Evolutionary conservation across 2,797 vertebrate genomes (phyloP), one percentile per base, ranked within the genome.

Genomic region (Parauchenoglanis punctatus): DNA sequence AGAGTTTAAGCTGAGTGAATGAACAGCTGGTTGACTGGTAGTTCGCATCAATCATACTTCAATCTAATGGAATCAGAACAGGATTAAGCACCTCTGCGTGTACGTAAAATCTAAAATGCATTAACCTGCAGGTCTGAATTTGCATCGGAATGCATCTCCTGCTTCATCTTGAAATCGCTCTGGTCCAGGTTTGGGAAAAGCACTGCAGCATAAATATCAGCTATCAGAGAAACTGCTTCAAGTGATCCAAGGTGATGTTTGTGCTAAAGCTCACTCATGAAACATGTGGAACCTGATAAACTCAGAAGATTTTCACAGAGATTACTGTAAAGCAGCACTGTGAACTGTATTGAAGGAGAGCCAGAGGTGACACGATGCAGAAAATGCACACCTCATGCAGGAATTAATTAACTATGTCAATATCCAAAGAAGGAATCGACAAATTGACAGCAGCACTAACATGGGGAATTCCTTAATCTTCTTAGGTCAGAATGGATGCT

Each of bases 41-140:
- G 77, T 85, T 78, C 49, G 40, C 80, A 83, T 91, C 87, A 91
- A 86, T 91, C 88, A 89, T 75, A 54, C 86, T 25, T 23, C 75
- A 88, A 68, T 85, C 63, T 85, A 84, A 89, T 84, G 61, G 46
- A 73, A 87, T 87, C 54, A 67, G 59, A 75, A 61, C 23, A 35
- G 82, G 68, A 73, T 78, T 81, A 85, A n/a, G 28, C 49, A 40
- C 72, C 58, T 86, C 44, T 80, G 15, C 35, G 1, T 54, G 75
- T 81, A 15, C 13, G 52, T 58, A 28, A 61, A 31, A 68, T 46
- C n/a, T 35, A 68, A 49, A 78, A 78, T 46, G 31, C n/a, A 44
- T 70, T 44, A 68, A 23, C 31, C 35, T 20, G 28, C 5, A 18
- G 17, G 31, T 44, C 63, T 58, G 40, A 68, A 87, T 84, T 70